Evolutionary conservation across 2,888 invertebrate genomes (phyloP).

Genomic region (Pristionchus japonicus): DNA sequence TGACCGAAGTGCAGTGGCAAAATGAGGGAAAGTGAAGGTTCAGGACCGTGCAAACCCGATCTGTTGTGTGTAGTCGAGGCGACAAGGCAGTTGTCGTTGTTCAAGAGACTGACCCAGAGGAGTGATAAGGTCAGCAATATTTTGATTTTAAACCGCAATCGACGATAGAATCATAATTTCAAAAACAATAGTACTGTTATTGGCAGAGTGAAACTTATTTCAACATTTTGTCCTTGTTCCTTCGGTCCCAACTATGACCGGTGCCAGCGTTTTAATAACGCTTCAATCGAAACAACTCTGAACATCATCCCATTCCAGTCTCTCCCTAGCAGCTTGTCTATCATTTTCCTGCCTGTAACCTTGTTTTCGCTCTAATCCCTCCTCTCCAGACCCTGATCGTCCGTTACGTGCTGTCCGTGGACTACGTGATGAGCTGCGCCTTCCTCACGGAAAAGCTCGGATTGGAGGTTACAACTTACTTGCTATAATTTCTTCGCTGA

Average conservation of each 20-base stretch:
- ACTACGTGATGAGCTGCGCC: constrained; percentile 18
- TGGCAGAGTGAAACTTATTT: too few relatives aligned
- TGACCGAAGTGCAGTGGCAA: too few relatives aligned
- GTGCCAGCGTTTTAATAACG: too few relatives aligned
- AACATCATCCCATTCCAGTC: too few relatives aligned
- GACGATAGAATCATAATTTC: not conserved
- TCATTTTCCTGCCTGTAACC: too few relatives aligned
- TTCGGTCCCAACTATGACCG: too few relatives aligned
- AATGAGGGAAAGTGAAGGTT: constrained; percentile 21
- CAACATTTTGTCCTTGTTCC: too few relatives aligned
- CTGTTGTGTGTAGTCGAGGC: constrained; percentile 26
- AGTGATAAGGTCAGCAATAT: constrained; percentile 16
- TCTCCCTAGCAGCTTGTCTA: too few relatives aligned
- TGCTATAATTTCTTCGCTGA: too few relatives aligned
- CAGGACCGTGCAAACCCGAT: constrained; percentile 30
- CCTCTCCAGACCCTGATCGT: constrained; percentile 18
- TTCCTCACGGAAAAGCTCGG: constrained; percentile 32
- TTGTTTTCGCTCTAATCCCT: not conserved
- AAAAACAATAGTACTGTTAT: too few relatives aligned
- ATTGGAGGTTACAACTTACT: not conserved
- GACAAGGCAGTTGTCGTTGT: not conserved
- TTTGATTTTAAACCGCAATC: not conserved
- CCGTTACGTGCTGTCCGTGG: constrained; percentile 41
- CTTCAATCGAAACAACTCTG: too few relatives aligned
- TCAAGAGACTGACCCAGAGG: not conserved